Percentiles rank a stretch among this genome's conserved stretches.
Evolutionary conservation across 2,797 vertebrate species (phyloP).

Genomic region (Alcedo quadribrachys): DNA sequence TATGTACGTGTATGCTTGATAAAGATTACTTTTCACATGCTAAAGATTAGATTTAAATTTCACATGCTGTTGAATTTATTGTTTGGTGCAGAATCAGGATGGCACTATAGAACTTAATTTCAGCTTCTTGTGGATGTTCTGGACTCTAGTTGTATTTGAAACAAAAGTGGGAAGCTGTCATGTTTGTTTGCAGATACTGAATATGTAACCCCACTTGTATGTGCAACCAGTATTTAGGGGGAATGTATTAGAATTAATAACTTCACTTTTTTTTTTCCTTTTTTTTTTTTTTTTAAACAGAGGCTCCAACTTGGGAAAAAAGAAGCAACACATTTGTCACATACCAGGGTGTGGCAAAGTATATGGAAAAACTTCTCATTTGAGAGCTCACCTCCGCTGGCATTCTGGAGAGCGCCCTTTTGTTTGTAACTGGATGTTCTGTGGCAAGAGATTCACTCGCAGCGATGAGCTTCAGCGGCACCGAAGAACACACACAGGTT

Average conservation of each 20-base stretch:
- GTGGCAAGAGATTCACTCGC: conserved; percentile 98
- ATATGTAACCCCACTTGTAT: not conserved
- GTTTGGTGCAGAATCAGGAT: not conserved
- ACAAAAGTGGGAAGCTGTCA: not conserved
- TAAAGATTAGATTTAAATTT: not conserved
- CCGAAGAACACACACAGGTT: conserved; percentile 98
- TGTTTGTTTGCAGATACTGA: not conserved
- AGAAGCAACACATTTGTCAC: conserved; percentile 98
- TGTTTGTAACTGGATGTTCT: conserved; percentile 99
- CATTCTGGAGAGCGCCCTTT: conserved; percentile 98
- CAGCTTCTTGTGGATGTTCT: not conserved
- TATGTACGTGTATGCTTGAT: not conserved
- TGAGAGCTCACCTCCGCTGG: conserved; percentile 98
- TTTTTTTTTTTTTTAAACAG: conserved; percentile 70
- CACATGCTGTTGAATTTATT: not conserved
- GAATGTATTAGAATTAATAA: not conserved
- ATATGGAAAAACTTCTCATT: conserved; percentile 95
- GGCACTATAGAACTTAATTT: not conserved
- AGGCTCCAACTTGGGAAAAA: conserved; percentile 94
- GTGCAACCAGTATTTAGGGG: not conserved
- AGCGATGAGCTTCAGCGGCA: conserved; percentile 98
- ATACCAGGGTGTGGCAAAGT: conserved; percentile 90
- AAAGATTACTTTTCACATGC: not conserved
- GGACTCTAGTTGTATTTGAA: not conserved
- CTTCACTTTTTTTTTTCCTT: no score